Evolutionary conservation across 37 sponge, comb jelly and placozoan genomes (phyloP).

Genomic region (Amphimedon queenslandica): DNA sequence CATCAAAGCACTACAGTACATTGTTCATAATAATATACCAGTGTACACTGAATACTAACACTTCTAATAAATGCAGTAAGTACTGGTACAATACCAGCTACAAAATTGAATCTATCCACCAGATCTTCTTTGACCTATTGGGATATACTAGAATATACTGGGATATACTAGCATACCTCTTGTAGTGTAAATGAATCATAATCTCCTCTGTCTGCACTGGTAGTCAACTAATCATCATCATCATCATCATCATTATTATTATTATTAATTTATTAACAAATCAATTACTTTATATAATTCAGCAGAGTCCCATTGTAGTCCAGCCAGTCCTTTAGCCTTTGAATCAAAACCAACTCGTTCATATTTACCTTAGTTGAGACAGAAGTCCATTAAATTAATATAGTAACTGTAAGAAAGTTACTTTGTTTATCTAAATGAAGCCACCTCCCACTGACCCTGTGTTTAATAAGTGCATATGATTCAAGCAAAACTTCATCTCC

Average conservation of each 20-base stretch:
- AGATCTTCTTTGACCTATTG: constrained; percentile 59
- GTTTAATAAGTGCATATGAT: constrained; percentile 69
- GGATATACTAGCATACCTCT: constrained; percentile 19
- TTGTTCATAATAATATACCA: neutral
- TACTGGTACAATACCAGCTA: constrained; percentile 68
- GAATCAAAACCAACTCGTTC: constrained; percentile 11
- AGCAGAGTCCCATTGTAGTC: constrained; percentile 67
- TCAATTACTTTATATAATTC: constrained; percentile 37
- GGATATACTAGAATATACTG: neutral
- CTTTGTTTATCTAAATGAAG: constrained; percentile 35
- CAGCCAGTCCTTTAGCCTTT: constrained; percentile 29
- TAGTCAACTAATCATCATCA: constrained; percentile 9
- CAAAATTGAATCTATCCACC: constrained; percentile 61
- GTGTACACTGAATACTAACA: neutral
- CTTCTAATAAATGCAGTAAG: constrained; percentile 7
- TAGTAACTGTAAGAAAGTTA: no score
- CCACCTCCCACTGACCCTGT: constrained; percentile 48
- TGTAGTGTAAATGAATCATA: constrained; percentile 77
- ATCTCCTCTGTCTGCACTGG: constrained; percentile 43
- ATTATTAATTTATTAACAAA: neutral
- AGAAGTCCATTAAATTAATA: no score
- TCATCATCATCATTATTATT: neutral
- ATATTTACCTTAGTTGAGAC: constrained; percentile 21
- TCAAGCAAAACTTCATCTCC: constrained; percentile 42
- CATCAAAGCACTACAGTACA: neutral